Evolutionary conservation across 2,797 vertebrate genomes (phyloP), one percentile per base, ranked within the genome.

Genomic region (Crocodylus rhombifer): DNA sequence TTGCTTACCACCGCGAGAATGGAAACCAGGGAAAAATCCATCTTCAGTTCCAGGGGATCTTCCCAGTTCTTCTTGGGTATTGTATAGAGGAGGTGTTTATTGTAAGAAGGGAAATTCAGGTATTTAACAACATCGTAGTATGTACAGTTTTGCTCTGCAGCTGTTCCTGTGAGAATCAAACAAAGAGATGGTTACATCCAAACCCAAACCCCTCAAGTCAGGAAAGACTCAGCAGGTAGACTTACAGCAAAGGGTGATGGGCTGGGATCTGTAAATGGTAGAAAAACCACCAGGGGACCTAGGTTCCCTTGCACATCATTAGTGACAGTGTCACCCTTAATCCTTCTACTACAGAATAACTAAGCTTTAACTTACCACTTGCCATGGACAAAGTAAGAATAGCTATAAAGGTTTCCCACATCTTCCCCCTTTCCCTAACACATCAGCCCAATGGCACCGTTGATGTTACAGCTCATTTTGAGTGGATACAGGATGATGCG

Each of bases 1-100:
- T 60, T 84, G 55, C 96, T 96, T 97, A 97, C 97, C 95, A 97
- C 97, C 1, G 96, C 96, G 61, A 97, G 96, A 86, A 97, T 96
- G 13, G 96, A 92, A 2, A 95, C 5, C 77, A 97, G 91, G 5
- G 89, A 21, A 55, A 97, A 96, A 78, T 96, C 88, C 80, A 96
- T 6, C 4, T 25, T 88, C 58, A 91, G 36, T 67, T 79, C 61
- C 25, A 91, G 67, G 6, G 36, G 15, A 6, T 73, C 85, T 80
- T 87, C n/a, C 90, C 90, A 91, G 7, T 87, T 83, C 56, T 16
- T 74, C 67, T 83, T 91, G 25, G 90, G 90, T 20, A 79, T 80
- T 55, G 80, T 79, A 51, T 87, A 74, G n/a, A 74, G 65, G 56
- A 79, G 28, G n/a, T 65, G 76, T 3, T 82, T n/a, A 10, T 20